Conservation (phyloP, 2,888 invertebrate genomes). For the Drosophila acutilabella region DNA sequence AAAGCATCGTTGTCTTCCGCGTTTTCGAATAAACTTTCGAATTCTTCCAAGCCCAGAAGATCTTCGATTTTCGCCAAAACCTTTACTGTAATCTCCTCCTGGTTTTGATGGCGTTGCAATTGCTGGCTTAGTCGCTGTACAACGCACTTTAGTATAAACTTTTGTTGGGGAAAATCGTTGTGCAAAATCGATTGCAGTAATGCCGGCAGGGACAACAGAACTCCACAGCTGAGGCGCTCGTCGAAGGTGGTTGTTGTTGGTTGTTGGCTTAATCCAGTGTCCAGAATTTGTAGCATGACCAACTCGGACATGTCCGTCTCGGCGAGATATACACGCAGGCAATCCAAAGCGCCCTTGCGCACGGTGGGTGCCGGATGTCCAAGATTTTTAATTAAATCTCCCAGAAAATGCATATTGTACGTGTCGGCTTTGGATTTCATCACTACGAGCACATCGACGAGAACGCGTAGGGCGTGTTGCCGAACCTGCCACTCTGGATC, state of each 20-base stretch:
- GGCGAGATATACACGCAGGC: conserved; percentile 90
- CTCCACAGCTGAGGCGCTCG: conserved; percentile 88
- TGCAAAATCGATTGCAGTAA: conserved; percentile 87
- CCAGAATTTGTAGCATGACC: conserved; percentile 88
- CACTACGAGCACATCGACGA: conserved; percentile 92
- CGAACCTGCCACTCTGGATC: conserved; percentile 94
- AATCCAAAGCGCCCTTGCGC: conserved; percentile 91
- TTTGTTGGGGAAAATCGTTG: conserved; percentile 84
- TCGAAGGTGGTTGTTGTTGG: conserved; percentile 85
- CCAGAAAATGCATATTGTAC: conserved; percentile 80
- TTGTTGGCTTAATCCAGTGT: conserved; percentile 88
- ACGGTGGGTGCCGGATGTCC: conserved; percentile 93
- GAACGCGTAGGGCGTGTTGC: conserved; percentile 92
- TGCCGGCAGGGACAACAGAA: conserved; percentile 88
- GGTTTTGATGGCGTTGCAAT: conserved; percentile 86
- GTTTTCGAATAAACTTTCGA: conserved; percentile 86
- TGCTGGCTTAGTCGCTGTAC: conserved; percentile 87
- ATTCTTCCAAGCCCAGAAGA: conserved; percentile 88
- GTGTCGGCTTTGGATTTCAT: conserved; percentile 89
- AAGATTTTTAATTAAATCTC: conserved; percentile 88
- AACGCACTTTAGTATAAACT: conserved; percentile 86
- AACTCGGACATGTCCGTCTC: conserved; percentile 89
- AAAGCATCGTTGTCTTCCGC: conserved; percentile 84
- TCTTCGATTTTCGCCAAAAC: conserved; percentile 90
- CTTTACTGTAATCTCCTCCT: conserved; percentile 89